Evolutionary conservation across 2,797 vertebrate species (phyloP).

Genomic region (Lacerta agilis): DNA sequence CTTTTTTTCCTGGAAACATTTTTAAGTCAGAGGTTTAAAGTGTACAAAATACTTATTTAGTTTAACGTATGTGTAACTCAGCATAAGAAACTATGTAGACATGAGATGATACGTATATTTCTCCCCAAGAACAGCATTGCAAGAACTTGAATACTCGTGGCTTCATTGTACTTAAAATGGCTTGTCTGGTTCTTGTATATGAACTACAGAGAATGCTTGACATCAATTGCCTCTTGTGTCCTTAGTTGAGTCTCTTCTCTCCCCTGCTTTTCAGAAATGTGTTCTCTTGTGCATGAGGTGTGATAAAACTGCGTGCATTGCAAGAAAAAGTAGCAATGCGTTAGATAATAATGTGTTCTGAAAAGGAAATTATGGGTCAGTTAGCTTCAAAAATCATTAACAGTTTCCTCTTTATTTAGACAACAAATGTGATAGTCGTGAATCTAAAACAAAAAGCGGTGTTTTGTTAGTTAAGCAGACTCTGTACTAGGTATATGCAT

Average conservation of each 20-base stretch:
- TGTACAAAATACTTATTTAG: background rate
- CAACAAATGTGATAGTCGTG: slow-evolving; percentile 42
- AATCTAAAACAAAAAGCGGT: slow-evolving; percentile 43
- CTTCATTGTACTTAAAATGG: slow-evolving; percentile 8
- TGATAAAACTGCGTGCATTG: background rate
- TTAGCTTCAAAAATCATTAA: slow-evolving; percentile 47
- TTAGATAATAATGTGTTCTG: slow-evolving; percentile 1
- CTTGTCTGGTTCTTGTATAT: background rate
- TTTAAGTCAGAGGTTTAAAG: background rate
- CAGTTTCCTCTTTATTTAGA: slow-evolving; percentile 52
- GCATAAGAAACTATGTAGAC: background rate
- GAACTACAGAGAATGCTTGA: slow-evolving; percentile 10
- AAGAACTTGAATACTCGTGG: background rate
- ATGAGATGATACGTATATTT: background rate
- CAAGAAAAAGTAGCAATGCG: background rate
- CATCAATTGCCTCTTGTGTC: background rate
- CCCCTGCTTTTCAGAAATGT: background rate
- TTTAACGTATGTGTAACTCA: background rate
- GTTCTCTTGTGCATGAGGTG: background rate
- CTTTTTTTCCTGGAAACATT: background rate
- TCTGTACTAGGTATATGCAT: background rate
- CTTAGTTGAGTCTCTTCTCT: background rate
- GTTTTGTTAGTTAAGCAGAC: slow-evolving; percentile 38
- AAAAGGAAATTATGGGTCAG: slow-evolving; percentile 42
- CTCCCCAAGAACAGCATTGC: background rate